Evolutionary conservation across 1,140 invertebrate genomes (phyloP), one percentile per base, ranked within the genome.

Genomic region (Drosophila pectinifera): DNA sequence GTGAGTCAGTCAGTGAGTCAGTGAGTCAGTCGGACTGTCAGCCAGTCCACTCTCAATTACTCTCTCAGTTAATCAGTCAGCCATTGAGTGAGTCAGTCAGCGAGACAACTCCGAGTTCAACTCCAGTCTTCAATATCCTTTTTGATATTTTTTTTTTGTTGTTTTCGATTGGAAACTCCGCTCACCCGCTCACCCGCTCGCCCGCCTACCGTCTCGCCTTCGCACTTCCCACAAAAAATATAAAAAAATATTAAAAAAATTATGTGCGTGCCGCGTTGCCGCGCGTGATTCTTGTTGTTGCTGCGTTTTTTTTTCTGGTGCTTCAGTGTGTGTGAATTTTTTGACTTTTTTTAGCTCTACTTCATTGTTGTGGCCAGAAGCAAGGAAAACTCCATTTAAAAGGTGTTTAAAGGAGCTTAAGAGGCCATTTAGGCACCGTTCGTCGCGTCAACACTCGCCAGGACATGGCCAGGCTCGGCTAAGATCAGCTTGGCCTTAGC

Each of bases 351-450:
- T 31, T 48, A 54, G 22, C 61, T 56, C 59, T 56, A 48, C 36
- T 54, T 57, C 18, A n/a, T n/a, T n/a, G n/a, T n/a, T n/a, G n/a
- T n/a, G 13, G 38, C 22, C 22, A 22, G 34, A 10, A 14, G 8
- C 22, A 41, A 13, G 39, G 10, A 31, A 38, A 65, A 65, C 64
- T 42, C 36, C 43, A 39, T 22, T 70, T 39, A 26, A 76, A 80
- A 83, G 83, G 84, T 88, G 83, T 83, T 88, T 77, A 70, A 73
- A 76, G 49, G 24, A 57, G 53, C 58, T 78, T 72, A 78, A 63
- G 53, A 61, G 49, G 62, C 72, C 72, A 61, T 59, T 67, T 53
- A 31, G 46, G 36, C 61, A 42, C 11, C 43, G 26, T 34, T 58
- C 57, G 51, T 49, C 63, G 73, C 67, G 51, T 22, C 34, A 39